Percentiles rank a stretch among this genome's conserved stretches.
Conservation (phyloP, 2,113 vertebrate genomes). For the Otolemur garnettii region DNA sequence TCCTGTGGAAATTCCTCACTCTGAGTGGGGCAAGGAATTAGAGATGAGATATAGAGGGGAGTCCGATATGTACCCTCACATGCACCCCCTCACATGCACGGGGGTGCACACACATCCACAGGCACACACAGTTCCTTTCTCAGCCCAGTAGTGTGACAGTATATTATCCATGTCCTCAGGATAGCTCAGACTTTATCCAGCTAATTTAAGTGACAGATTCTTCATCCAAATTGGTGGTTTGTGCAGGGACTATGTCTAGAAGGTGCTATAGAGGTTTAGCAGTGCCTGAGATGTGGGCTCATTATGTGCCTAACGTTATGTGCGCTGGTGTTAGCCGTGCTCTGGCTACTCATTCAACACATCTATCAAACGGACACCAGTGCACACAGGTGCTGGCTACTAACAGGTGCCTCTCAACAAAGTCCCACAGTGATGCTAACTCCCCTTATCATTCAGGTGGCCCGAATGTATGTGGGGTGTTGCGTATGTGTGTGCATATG, state of each 20-base stretch:
- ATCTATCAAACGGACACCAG: not conserved
- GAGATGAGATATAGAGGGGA: not conserved
- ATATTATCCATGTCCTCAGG: not conserved
- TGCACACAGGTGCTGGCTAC: not conserved
- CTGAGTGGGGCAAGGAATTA: not conserved
- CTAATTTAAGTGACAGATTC: slow-evolving; percentile 4
- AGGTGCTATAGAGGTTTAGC: not conserved
- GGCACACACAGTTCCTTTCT: not conserved
- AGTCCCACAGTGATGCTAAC: not conserved
- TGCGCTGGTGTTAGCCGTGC: not conserved
- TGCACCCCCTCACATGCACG: not conserved
- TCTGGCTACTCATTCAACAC: not conserved
- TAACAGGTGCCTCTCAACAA: not conserved
- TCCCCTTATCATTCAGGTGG: not conserved
- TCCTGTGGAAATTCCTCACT: not conserved
- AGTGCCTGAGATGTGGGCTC: not conserved
- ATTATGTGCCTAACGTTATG: not conserved
- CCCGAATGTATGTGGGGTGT: not conserved
- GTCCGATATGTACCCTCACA: not conserved
- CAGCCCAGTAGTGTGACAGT: not conserved
- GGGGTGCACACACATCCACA: not conserved
- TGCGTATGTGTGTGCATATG: not conserved
- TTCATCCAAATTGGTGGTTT: slow-evolving; percentile 9
- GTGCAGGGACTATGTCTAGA: not conserved
- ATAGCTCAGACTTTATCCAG: not conserved